Percentiles rank a stretch among this genome's conserved stretches.
These are phyloP conservation scores for Botia kubotai DNA, from an alignment of 2,797 vertebrate genomes.

Conservation along the genomic window DNA sequence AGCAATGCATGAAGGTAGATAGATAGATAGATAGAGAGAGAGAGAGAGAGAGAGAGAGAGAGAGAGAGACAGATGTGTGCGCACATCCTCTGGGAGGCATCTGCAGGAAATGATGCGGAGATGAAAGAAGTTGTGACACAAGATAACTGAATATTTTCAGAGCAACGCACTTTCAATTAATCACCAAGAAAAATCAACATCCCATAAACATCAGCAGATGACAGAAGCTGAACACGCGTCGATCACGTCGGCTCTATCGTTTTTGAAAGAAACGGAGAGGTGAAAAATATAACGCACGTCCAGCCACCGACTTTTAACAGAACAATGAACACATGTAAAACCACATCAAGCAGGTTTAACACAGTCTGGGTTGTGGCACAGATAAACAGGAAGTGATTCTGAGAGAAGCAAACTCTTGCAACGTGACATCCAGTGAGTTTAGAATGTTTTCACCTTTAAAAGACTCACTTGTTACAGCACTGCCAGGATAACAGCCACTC, in stretches of 20 bases:
- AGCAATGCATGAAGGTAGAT: slow-evolving; percentile 55
- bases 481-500: slow-evolving; percentile 1
- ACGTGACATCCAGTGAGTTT: slow-evolving; percentile 32
- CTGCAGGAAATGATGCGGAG: slow-evolving; percentile 45
- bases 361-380: slow-evolving; percentile 60
- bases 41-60: slow-evolving; percentile 57
- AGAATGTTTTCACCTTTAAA: slow-evolving; percentile 41
- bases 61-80: slow-evolving; percentile 58
- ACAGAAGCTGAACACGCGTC: neutral
- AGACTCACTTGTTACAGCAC: slow-evolving; percentile 57
- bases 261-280: too few relatives aligned
- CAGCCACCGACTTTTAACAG: slow-evolving; percentile 13
- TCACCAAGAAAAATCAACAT: slow-evolving; percentile 5
- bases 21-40: slow-evolving; percentile 59
- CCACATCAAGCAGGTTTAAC: slow-evolving; percentile 65
- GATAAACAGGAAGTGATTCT: slow-evolving; percentile 64
- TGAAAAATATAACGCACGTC: too few relatives aligned
- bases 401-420: slow-evolving; percentile 49
- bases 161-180: slow-evolving; percentile 30
- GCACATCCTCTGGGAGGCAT: slow-evolving; percentile 35
- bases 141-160: slow-evolving; percentile 63
- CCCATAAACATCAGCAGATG: neutral
- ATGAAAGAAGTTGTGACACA: slow-evolving; percentile 40
- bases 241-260: neutral
- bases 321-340: slow-evolving; percentile 44